phyloP scores from a whole-genome alignment of 2,797 vertebrate species.

The Semotilus atromaculatus region DNA sequence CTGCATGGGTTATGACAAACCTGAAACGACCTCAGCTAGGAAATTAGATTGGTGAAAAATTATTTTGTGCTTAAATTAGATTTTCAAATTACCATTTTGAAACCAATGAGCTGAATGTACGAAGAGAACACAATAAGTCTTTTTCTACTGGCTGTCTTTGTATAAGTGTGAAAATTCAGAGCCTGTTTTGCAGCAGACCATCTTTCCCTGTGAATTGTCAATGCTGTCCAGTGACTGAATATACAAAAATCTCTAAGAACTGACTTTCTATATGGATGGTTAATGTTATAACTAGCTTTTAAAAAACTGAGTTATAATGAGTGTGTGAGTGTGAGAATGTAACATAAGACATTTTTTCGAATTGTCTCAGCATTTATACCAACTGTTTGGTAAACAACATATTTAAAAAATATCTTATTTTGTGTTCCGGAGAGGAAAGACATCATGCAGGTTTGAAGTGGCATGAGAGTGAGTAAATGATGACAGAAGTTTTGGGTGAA shows the following conservation, averaged over 20 bases:
- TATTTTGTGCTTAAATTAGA: not conserved
- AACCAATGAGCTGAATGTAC: not conserved
- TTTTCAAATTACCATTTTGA: not conserved
- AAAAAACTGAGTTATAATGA: too few relatives aligned
- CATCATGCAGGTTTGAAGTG: not conserved
- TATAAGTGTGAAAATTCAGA: not conserved
- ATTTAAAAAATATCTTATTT: not conserved
- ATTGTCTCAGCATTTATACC: not conserved
- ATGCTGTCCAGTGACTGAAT: not conserved
- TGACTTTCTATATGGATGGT: not conserved
- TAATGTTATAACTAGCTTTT: not conserved
- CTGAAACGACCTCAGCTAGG: constrained; percentile 5
- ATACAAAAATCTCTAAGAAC: not conserved
- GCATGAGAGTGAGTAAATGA: not conserved
- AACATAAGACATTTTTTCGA: not conserved
- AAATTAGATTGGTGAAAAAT: constrained; percentile 7
- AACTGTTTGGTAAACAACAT: not conserved
- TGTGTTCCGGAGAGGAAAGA: not conserved
- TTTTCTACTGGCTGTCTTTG: not conserved
- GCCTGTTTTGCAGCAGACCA: not conserved
- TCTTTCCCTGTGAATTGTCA: not conserved
- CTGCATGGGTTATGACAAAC: not conserved
- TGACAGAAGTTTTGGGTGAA: not conserved
- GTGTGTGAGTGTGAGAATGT: too few relatives aligned
- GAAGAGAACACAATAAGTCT: not conserved